Evolutionary conservation across 2,888 invertebrate species (phyloP).

Genomic region (Machimus rusticus): DNA sequence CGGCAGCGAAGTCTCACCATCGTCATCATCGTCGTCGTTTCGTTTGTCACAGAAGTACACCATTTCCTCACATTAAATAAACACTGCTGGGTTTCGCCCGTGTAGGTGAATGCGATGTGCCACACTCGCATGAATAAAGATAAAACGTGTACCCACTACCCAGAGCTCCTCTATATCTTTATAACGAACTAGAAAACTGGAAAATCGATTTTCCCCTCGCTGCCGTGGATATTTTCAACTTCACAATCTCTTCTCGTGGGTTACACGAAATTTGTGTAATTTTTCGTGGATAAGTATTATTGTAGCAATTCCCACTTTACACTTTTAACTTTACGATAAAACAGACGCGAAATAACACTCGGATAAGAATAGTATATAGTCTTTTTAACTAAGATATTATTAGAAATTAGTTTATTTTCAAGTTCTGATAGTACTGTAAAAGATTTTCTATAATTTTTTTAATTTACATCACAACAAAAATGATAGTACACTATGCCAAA

Average conservation of each 20-base stretch:
- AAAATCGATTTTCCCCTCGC: constrained; percentile 46
- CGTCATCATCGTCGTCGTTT: background rate
- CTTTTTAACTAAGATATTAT: background rate
- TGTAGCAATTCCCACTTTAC: background rate
- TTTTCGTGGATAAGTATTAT: background rate
- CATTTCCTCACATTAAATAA: constrained; percentile 40
- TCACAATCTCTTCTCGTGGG: background rate
- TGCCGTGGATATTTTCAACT: constrained; percentile 14
- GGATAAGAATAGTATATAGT: background rate
- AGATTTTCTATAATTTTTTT: background rate
- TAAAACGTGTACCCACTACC: constrained; percentile 24
- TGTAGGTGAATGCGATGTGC: constrained; percentile 8
- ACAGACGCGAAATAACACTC: background rate
- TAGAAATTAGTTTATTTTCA: background rate
- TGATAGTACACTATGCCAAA: background rate
- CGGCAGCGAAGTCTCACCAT: background rate
- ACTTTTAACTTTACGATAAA: background rate
- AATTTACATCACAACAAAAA: background rate
- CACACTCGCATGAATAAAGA: constrained; percentile 33
- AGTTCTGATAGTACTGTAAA: background rate
- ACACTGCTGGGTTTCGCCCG: constrained; percentile 7
- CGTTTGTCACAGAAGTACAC: constrained; percentile 37
- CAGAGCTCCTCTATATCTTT: background rate
- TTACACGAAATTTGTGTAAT: background rate
- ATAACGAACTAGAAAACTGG: constrained; percentile 42